Base-by-base conservation (phyloP, 2,797 vertebrate species). In the Argentina silus region DNA sequence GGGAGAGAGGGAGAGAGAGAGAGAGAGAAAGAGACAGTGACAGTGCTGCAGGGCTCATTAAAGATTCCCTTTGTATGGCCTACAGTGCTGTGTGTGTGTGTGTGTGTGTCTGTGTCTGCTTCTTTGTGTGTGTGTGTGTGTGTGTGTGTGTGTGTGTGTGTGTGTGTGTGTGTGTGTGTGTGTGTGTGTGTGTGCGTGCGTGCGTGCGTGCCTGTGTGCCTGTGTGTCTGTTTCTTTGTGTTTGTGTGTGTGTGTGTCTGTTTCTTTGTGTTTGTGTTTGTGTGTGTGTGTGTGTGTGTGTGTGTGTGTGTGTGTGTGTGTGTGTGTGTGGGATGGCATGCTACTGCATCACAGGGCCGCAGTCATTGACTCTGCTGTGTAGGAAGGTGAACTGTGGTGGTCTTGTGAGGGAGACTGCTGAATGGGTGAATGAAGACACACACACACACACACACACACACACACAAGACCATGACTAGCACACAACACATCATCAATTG, bases 61-160 rank as follows among this genome's bases (percentile, higher is more conserved):
- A 77, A 81, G 71, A 84, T 87, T 79, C 80, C 73, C 87, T 85
- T 88, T 92, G 85, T 89, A 77, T 67, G 50, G 70, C 74, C 77
- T 70, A 75, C 67, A 84, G 79, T 77, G 67, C n/a, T 67, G 42
- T n/a, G 6, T 36, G 23, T 63, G 60, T 56, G 27, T 74, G 23
- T 36, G 21, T 27, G 59, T 62, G 27, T 62, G 59, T 62, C 7
- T 78, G 63, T 81, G 66, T 84, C 2, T 4, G 27, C n/a, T n/a
- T n/a, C n/a, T n/a, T n/a, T 36, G 27, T 36, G 27, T 36, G 27
- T 36, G 1, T 36, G 27, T 36, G 27, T 36, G 27, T 36, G 1
- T 36, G 7, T 55, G 0, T n/a, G 14, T 8, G 47, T 8, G 47
- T 8, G 6, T 55, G 53, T 55, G 48, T 51, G 10, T 67, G 42